Evolutionary conservation across 1,140 invertebrate species (phyloP).

Genomic region (Agraylea sexmaculata): DNA sequence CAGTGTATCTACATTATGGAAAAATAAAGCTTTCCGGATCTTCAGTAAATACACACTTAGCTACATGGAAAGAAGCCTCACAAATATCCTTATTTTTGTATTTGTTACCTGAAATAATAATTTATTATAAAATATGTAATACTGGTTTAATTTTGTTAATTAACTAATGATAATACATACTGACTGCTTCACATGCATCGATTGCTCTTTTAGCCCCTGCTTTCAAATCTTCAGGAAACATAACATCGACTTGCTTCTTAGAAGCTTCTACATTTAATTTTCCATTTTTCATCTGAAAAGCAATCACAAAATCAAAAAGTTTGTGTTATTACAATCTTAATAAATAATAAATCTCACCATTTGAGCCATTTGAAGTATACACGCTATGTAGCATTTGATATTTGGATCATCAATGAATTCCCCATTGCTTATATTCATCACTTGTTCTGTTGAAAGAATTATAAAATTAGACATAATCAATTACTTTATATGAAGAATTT

Average conservation of each 20-base stretch:
- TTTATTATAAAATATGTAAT: constrained; percentile 3
- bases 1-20: constrained; percentile 22
- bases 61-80: constrained; percentile 32
- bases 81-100: constrained; percentile 38
- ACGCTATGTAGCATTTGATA: constrained; percentile 26
- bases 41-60: constrained; percentile 35
- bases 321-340: not conserved
- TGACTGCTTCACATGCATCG: constrained; percentile 31
- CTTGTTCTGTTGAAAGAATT: too few relatives aligned
- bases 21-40: constrained; percentile 33
- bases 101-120: constrained; percentile 31
- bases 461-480: too few relatives aligned
- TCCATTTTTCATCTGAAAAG: constrained; percentile 36
- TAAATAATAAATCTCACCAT: constrained; percentile 26
- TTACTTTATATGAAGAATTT: too few relatives aligned
- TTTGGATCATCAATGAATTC: constrained; percentile 19
- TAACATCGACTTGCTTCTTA: constrained; percentile 34
- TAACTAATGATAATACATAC: constrained; percentile 24
- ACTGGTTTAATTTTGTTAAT: not conserved
- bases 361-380: constrained; percentile 41
- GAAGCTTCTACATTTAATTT: constrained; percentile 37
- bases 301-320: not conserved
- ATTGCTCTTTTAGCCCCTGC: constrained; percentile 32
- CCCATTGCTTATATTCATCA: constrained; percentile 18
- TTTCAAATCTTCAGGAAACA: constrained; percentile 37